These are phyloP conservation scores for Gastrophryne carolinensis DNA, from an alignment of 2,797 vertebrate species.

Conservation along the genomic window DNA sequence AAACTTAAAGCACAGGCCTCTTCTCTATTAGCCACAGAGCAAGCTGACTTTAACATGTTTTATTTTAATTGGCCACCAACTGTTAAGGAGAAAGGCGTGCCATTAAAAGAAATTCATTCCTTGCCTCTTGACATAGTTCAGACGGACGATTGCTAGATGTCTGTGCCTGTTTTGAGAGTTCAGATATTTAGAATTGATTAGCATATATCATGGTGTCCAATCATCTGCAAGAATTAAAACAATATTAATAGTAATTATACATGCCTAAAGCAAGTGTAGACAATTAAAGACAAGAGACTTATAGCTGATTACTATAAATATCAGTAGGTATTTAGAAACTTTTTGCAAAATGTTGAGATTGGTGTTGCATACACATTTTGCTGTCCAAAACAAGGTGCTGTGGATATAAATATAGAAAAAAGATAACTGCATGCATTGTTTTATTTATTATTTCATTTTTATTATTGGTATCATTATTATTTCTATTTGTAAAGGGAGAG, in stretches of 20 bases:
- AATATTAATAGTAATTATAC: no score
- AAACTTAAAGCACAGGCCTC: constrained; percentile 51
- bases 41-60: constrained; percentile 71
- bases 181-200: constrained; percentile 74
- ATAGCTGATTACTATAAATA: constrained; percentile 3
- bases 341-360: no score
- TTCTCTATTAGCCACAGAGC: constrained; percentile 67
- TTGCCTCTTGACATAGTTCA: constrained; percentile 70
- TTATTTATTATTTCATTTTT: no score
- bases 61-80: constrained; percentile 90
- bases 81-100: constrained; percentile 80
- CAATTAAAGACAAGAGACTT: not conserved
- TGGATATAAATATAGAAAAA: no score
- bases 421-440: no score
- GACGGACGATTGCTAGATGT: constrained; percentile 61
- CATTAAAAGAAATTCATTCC: constrained; percentile 74
- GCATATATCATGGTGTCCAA: constrained; percentile 65
- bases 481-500: no score
- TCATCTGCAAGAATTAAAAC: constrained; percentile 64
- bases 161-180: constrained; percentile 69
- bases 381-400: no score
- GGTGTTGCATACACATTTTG: no score
- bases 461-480: no score
- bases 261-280: no score
- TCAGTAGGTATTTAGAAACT: no score